Percentiles rank a stretch among this genome's conserved stretches.
phyloP scores from a whole-genome alignment of 2,113 vertebrate genomes.

The Ptyas mucosa region DNA sequence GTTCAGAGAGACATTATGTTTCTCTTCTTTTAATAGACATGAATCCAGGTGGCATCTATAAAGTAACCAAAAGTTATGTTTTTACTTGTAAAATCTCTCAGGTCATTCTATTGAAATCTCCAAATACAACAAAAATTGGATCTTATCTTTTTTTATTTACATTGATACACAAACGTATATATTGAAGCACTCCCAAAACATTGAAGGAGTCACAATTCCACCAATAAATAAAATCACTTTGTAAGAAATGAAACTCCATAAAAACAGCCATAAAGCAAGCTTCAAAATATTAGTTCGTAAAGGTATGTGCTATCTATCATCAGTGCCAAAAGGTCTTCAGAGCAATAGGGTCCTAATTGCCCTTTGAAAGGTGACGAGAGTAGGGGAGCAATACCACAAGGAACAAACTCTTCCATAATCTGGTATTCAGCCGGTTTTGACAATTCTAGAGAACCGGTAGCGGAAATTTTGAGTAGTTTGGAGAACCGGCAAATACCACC shows the following conservation, averaged over 20 bases:
- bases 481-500: no score
- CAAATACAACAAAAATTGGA: neutral
- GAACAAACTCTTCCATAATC: neutral
- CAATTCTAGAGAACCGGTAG: no score
- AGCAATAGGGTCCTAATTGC: neutral
- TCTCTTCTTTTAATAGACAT: neutral
- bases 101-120: neutral
- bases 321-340: neutral
- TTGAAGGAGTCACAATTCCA: neutral
- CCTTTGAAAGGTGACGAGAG: neutral
- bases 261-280: neutral
- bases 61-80: neutral
- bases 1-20: neutral
- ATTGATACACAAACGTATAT: neutral
- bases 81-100: neutral
- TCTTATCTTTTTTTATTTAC: neutral
- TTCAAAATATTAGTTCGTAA: neutral
- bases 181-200: neutral
- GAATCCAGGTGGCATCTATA: neutral
- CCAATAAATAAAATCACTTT: neutral
- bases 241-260: neutral
- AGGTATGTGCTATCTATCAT: neutral
- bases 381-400: neutral
- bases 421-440: neutral
- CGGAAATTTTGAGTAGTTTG: no score